Percentiles rank a stretch among this genome's conserved stretches.
These are phyloP conservation scores for Mareca penelope DNA, from an alignment of 2,797 vertebrate genomes.

Conservation along the genomic window DNA sequence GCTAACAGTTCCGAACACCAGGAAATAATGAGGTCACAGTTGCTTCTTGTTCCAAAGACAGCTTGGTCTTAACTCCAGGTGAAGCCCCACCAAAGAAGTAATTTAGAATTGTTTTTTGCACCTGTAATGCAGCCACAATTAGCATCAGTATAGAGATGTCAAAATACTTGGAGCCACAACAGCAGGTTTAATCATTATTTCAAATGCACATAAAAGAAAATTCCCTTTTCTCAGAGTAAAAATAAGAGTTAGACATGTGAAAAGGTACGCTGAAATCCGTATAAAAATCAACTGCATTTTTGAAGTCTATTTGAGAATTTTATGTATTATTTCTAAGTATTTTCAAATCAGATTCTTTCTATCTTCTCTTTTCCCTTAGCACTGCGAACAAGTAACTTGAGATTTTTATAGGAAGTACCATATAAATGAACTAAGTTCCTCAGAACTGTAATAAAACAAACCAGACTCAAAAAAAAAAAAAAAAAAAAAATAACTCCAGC, in stretches of 20 bases:
- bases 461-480: neutral
- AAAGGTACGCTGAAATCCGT: neutral
- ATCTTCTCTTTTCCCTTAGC: neutral
- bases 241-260: neutral
- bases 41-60: slow-evolving; percentile 3
- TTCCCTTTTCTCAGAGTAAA: neutral
- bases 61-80: slow-evolving; percentile 16
- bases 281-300: neutral
- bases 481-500: neutral
- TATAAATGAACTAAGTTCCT: neutral
- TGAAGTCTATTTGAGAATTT: neutral
- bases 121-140: neutral
- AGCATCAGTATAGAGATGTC: neutral
- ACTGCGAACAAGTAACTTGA: neutral
- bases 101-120: neutral
- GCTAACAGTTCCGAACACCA: neutral
- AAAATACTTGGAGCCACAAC: neutral
- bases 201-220: neutral
- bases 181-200: slow-evolving; percentile 30
- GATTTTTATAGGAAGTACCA: neutral
- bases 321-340: neutral
- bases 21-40: slow-evolving; percentile 31
- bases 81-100: slow-evolving; percentile 1
- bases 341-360: slow-evolving; percentile 22
- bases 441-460: neutral